Evolutionary conservation across 2,888 invertebrate species (phyloP).

Genomic region (Caenorhabditis sinica): DNA sequence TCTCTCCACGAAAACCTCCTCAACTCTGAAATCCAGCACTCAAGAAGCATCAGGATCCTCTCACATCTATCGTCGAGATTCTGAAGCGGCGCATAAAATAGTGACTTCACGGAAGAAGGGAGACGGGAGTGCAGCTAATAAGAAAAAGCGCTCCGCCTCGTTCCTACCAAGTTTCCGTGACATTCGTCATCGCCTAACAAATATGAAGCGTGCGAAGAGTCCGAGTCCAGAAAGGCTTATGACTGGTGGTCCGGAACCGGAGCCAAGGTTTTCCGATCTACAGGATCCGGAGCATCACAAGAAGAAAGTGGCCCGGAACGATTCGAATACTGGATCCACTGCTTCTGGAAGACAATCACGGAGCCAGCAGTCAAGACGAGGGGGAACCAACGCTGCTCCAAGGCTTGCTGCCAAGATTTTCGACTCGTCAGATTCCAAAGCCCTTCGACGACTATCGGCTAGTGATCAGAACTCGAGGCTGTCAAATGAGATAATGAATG

Average conservation of each 20-base stretch:
- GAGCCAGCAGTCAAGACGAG: slow-evolving; percentile 56
- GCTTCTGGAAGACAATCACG: slow-evolving; percentile 58
- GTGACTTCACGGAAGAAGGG: slow-evolving; percentile 43
- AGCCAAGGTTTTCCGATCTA: slow-evolving; percentile 11
- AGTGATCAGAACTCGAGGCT: slow-evolving; percentile 58
- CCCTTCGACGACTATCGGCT: slow-evolving; percentile 51
- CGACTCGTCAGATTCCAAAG: slow-evolving; percentile 21
- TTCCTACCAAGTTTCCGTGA: slow-evolving; percentile 63
- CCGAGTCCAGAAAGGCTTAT: slow-evolving; percentile 53
- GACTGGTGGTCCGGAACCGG: slow-evolving; percentile 18
- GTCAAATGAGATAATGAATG: slow-evolving; percentile 59
- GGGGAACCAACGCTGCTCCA: slow-evolving; percentile 57
- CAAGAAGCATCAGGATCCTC: slow-evolving; percentile 7
- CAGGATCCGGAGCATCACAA: slow-evolving; percentile 21
- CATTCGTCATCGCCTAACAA: slow-evolving; percentile 41
- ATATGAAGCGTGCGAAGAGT: slow-evolving; percentile 50
- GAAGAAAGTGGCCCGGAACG: slow-evolving; percentile 48
- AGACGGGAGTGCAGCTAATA: slow-evolving; percentile 1
- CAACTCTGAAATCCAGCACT: slow-evolving; percentile 5
- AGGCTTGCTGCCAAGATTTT: slow-evolving; percentile 27
- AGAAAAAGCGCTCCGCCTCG: slow-evolving; percentile 58
- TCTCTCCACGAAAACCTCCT: slow-evolving; percentile 6
- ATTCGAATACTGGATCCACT: slow-evolving; percentile 61
- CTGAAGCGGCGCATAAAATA: slow-evolving; percentile 58
- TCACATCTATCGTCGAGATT: slow-evolving; percentile 41